These are phyloP conservation scores for Drosophila ogumai DNA, from an alignment of 1,140 invertebrate genomes.

Conservation along the genomic window DNA sequence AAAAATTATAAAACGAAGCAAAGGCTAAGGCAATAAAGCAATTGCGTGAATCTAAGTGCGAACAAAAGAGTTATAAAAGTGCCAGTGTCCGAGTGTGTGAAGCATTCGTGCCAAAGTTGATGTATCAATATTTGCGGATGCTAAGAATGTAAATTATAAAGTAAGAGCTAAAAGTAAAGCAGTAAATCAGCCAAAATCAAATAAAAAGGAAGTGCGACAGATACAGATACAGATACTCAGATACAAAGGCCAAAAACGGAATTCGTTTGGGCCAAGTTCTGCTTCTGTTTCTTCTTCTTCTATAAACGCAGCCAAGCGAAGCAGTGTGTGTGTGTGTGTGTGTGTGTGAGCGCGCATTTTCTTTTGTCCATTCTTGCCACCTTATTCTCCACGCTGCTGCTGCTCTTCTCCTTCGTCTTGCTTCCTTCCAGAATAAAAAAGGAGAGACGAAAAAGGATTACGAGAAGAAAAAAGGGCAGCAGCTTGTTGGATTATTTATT, in stretches of 20 bases:
- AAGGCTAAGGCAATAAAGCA: conserved; percentile 38
- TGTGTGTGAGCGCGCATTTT: conserved; percentile 62
- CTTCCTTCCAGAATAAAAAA: conserved; percentile 21
- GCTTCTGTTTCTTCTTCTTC: conserved; percentile 24
- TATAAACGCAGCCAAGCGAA: conserved; percentile 70
- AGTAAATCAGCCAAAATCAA: conserved; percentile 29
- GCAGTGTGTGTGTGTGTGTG: conserved; percentile 36
- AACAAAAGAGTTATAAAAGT: conserved; percentile 44
- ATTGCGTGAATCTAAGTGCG: conserved; percentile 50
- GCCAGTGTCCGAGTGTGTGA: conserved; percentile 32
- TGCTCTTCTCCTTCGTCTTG: conserved; percentile 16
- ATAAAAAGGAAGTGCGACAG: conserved; percentile 71
- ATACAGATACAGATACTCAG: conserved; percentile 70
- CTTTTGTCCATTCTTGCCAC: conserved; percentile 68
- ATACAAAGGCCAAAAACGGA: conserved; percentile 60
- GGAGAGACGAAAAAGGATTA: conserved; percentile 40
- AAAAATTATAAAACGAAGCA: conserved; percentile 26
- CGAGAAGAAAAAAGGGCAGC: conserved; percentile 21
- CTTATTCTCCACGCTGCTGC: conserved; percentile 29
- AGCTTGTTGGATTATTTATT: conserved; percentile 39
- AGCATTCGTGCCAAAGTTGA: conserved; percentile 3
- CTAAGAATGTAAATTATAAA: conserved; percentile 45
- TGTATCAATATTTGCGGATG: conserved; percentile 69
- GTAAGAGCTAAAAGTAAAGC: conserved; percentile 41
- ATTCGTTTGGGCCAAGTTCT: conserved; percentile 76